Base-by-base conservation (phyloP, 2,888 invertebrate genomes). In the Drosophila colorata region DNA sequence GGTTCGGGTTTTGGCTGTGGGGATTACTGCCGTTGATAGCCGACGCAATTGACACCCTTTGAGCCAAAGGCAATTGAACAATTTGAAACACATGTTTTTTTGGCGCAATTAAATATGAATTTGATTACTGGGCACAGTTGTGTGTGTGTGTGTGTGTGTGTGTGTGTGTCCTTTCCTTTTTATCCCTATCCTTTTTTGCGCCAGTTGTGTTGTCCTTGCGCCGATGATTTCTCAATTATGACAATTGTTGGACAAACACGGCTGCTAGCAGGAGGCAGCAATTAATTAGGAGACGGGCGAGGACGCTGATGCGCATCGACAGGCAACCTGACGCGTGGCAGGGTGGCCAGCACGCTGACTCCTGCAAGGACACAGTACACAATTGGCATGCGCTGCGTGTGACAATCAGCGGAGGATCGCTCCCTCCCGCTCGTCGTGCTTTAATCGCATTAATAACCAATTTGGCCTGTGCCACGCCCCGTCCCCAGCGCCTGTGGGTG, bases 11-110 rank as follows among this genome's bases (percentile, higher is more conserved):
- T n/a, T n/a, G 46, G 16, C 13, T 28, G 28, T 8, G 28, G 49
- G 49, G 46, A 33, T 44, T 47, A 13, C 38, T 16, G 47, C 14
- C 33, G 53, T 68, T 61, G 69, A 64, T 69, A 60, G 65, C 66
- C 52, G 1, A 8, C 47, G 44, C 78, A 63, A 83, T 80, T 85
- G 86, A 88, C 83, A 88, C 80, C 88, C 76, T 74, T 76, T 75
- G 46, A 60, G 60, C 52, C 37, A 9, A 28, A 28, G 59, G 60
- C 70, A 70, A 55, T 61, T 49, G 72, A 64, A 37, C 64, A 48
- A 86, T 87, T 85, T 69, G 87, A 87, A 88, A 88, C 86, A 86
- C 89, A 89, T 86, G 89, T 86, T 82, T 88, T 33, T 31, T 64
- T n/a, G 58, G 74, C 72, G 23, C 66, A 88, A 90, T 90, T 86